Base-by-base conservation (phyloP, 2,113 vertebrate species). In the Carettochelys insculpta region DNA sequence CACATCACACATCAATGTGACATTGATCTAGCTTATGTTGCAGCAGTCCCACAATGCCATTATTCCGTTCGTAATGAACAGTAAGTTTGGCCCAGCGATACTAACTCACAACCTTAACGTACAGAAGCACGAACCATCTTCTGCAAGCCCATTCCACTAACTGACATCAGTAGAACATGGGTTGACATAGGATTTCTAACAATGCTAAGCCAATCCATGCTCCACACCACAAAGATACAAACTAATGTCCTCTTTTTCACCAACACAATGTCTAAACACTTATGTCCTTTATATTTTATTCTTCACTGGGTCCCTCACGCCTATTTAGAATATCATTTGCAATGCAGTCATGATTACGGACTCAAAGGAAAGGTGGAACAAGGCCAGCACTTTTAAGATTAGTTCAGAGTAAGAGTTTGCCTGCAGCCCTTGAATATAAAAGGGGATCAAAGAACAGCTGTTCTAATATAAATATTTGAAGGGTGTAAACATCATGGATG, bases 301-400 rank as follows among this genome's bases (percentile, higher is more conserved):
- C 90, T 89, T 88, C 90, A 13, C 68, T 83, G 61, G 81, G 85
- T 61, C 92, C 88, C 80, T 90, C 83, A 82, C 65, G 94, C 81
- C 92, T 95, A 92, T 91, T 76, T 51, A 90, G 92, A 48, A 75
- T 89, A 31, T 48, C 82, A 89, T 90, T 31, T 95, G 78, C 92
- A 87, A 58, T 17, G n/a, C 1, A 56, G 54, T n/a, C 75, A 5
- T 14, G 43, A 80, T 48, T 47, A 71, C 88, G 75, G 1, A 5
- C 75, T 88, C 77, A 75, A 83, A 65, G 86, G 86, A 38, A 80
- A 0, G 43, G 83, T 54, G 82, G 78, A 83, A 92, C 91, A 17
- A 68, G 71, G 89, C 54, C 81, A 86, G 3, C 48, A 90, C 75
- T 86, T 92, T 87, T 83, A 93, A 95, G 81, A 87, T 38, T 16